phyloP scores from a whole-genome alignment of 2,113 vertebrate species.

The Choloepus hoffmanni region DNA sequence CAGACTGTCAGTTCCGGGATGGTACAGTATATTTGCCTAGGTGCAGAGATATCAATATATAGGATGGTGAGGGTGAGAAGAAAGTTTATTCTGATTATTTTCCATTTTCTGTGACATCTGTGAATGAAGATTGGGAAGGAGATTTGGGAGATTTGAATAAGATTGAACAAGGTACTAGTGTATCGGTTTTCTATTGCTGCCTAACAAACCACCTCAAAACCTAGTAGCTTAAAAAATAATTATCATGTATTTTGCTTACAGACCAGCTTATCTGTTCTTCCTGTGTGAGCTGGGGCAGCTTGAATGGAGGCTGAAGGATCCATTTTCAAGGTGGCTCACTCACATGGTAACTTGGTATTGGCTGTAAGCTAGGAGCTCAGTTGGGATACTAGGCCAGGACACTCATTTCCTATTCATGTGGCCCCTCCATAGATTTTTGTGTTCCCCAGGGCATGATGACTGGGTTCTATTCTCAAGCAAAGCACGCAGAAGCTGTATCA shows the following conservation, averaged over 20 bases:
- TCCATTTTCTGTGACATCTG: neutral
- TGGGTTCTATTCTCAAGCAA: neutral
- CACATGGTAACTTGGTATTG: neutral
- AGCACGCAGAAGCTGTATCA: neutral
- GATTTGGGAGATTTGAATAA: neutral
- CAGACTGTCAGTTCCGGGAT: too few species aligned
- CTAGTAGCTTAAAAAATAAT: neutral
- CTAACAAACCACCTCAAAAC: neutral
- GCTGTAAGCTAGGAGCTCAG: neutral
- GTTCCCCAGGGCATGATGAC: neutral
- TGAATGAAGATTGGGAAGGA: neutral
- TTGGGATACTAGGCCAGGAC: rapidly evolving
- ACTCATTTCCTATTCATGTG: too few species aligned
- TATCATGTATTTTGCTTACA: neutral
- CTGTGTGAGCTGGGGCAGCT: neutral
- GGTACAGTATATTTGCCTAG: neutral
- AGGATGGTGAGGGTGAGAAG: neutral
- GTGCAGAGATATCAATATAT: too few species aligned
- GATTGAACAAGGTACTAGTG: neutral
- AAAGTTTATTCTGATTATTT: neutral
- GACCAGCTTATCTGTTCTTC: neutral
- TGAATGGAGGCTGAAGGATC: neutral
- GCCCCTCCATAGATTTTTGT: neutral
- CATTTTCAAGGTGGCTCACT: neutral
- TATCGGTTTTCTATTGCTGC: neutral